Evolutionary conservation across 2,888 invertebrate species (phyloP), one percentile per base, ranked within the genome.

Genomic region (Sinohyriopsis cumingii): DNA sequence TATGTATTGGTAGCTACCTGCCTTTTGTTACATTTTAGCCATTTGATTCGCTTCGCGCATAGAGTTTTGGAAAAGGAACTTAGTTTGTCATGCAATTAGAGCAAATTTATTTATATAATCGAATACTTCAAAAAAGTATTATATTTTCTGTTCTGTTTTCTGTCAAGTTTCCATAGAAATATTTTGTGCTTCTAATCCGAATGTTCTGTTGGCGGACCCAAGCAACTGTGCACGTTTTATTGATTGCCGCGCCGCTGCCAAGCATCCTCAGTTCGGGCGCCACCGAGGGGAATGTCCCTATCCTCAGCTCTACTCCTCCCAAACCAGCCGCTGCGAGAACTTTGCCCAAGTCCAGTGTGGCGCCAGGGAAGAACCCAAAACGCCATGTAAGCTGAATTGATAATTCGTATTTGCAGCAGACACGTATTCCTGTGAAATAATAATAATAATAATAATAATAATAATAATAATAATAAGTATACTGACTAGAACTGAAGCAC

Each of bases 191-290:
- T 69, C 74, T 6, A 75, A 78, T 65, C 68, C 81, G n/a, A 72
- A 73, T 59, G 79, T 73, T 6, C 71, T 70, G n/a, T 69, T 76
- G 33, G 70, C 76, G 20, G 77, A 83, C 67, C 85, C 83, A 0
- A 69, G 73, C 12, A 72, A 79, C 75, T 85, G 85, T 66, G 82
- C 82, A 7, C 76, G 76, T 55, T 84, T 77, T 67, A 77, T 80
- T 65, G 78, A 81, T 71, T 85, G 85, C 67, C 62, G 66, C 2
- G 57, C 73, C 18, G 18, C 59, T 22, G 71, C 69, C 28, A 63
- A 62, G n/a, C 78, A 76, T 54, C 65, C 72, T 20, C 70, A 75
- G n/a, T 67, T 78, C 15, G 77, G 77, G 22, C 73, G 77, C 45
- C 77, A 77, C 63, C 72, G 74, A 54, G 73, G 68, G 1, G 82